phyloP scores from a whole-genome alignment of 2,113 vertebrate genomes.

The Mastomys natalensis region DNA sequence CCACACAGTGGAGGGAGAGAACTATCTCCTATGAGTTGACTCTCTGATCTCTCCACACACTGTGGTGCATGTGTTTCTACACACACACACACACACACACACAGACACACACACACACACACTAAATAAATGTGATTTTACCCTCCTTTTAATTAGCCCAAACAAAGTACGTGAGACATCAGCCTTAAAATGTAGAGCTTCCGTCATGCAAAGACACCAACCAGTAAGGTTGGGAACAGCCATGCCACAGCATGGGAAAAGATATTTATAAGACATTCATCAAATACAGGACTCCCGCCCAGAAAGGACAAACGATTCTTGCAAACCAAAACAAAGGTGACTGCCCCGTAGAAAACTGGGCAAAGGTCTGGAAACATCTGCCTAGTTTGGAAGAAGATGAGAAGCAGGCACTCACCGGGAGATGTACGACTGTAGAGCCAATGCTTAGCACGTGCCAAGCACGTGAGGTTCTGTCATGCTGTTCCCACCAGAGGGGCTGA shows the following conservation, averaged over 20 bases:
- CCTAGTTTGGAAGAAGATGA: neutral
- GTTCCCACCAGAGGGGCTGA: neutral
- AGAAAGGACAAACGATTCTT: accelerated
- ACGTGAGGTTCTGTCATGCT: neutral
- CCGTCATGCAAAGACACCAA: neutral
- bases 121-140: neutral
- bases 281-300: neutral
- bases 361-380: neutral
- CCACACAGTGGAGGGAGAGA: no score
- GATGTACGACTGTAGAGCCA: accelerated
- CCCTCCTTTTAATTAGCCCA: neutral
- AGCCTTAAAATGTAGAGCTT: neutral
- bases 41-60: no score
- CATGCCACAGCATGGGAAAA: neutral
- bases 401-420: no score
- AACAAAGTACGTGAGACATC: accelerated
- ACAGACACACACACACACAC: no score
- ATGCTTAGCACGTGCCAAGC: no score
- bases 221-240: neutral
- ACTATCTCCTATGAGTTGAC: no score
- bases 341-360: accelerated
- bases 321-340: neutral
- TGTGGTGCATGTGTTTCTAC: no score
- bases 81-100: no score
- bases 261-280: neutral